A percentile compares a stretch with the other conserved stretches of the same genome.
Evolutionary conservation across 1,140 invertebrate genomes (phyloP).

Genomic region (Chelonus insularis): DNA sequence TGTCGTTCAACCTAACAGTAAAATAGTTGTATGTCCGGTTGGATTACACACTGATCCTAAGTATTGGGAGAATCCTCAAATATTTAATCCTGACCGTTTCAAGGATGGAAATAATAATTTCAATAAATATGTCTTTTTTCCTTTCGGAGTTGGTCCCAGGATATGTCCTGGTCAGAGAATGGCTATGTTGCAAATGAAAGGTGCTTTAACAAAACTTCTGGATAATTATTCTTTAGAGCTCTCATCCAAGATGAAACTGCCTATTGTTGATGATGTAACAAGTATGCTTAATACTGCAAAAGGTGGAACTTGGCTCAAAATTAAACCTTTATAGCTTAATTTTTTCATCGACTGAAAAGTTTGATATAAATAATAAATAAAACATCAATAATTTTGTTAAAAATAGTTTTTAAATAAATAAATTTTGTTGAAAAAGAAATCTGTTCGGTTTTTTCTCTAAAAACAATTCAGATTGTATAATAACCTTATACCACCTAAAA

Average conservation of each 20-base stretch:
- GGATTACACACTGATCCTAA: constrained; percentile 57
- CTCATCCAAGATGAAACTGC: constrained; percentile 33
- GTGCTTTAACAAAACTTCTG: constrained; percentile 49
- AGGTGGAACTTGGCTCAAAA: constrained; percentile 29
- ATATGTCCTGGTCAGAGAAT: constrained; percentile 63
- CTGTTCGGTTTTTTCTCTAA: too few relatives aligned
- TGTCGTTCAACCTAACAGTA: constrained; percentile 36
- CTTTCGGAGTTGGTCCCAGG: constrained; percentile 64
- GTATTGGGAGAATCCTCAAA: constrained; percentile 65
- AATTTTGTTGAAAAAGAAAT: too few relatives aligned
- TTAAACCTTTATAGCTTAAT: constrained; percentile 16
- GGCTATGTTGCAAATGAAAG: constrained; percentile 58
- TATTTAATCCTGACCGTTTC: constrained; percentile 72
- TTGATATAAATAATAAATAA: too few relatives aligned
- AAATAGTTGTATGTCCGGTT: constrained; percentile 46
- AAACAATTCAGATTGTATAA: too few relatives aligned
- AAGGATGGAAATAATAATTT: too few relatives aligned
- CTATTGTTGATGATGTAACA: constrained; percentile 30
- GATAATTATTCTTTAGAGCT: constrained; percentile 40
- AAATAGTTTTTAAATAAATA: too few relatives aligned
- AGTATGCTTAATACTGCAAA: constrained; percentile 4
- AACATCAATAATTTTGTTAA: too few relatives aligned
- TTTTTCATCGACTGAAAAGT: too few relatives aligned
- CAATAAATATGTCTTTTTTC: too few relatives aligned
- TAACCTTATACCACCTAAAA: too few relatives aligned